Evolutionary conservation across 2,888 invertebrate species (phyloP).

Genomic region (Melieria picta): DNA sequence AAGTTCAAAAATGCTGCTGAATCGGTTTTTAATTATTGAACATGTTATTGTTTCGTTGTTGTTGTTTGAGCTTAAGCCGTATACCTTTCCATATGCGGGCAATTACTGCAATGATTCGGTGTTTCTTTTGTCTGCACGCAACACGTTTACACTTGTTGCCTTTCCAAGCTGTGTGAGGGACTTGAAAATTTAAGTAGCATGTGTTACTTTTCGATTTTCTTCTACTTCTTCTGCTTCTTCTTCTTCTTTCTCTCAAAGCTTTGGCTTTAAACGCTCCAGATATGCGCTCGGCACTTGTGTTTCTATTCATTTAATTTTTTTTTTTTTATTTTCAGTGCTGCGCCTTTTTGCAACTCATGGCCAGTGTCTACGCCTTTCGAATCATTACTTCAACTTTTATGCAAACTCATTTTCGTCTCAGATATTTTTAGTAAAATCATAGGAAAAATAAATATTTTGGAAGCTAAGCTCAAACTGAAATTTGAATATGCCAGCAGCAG

Average conservation of each 20-base stretch:
- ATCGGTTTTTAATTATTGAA: constrained; percentile 33
- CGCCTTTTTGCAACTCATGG: not conserved
- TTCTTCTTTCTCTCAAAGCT: not conserved
- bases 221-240: not conserved
- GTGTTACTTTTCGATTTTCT: not conserved
- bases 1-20: constrained; percentile 23
- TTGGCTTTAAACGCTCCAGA: not conserved
- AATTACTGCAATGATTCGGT: constrained; percentile 26
- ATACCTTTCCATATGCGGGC: constrained; percentile 18
- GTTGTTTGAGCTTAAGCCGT: not conserved
- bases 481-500: not conserved
- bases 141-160: constrained; percentile 1
- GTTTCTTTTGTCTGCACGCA: constrained; percentile 12
- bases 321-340: not conserved
- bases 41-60: not conserved
- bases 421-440: not conserved
- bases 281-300: not conserved
- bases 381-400: not conserved
- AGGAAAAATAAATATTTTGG: not conserved
- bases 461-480: not conserved
- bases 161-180: too few relatives aligned
- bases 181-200: not conserved
- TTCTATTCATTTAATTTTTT: not conserved
- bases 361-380: not conserved
- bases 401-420: not conserved